Conservation (phyloP, 2,888 invertebrate genomes). For the Alloplasta piceator region DNA sequence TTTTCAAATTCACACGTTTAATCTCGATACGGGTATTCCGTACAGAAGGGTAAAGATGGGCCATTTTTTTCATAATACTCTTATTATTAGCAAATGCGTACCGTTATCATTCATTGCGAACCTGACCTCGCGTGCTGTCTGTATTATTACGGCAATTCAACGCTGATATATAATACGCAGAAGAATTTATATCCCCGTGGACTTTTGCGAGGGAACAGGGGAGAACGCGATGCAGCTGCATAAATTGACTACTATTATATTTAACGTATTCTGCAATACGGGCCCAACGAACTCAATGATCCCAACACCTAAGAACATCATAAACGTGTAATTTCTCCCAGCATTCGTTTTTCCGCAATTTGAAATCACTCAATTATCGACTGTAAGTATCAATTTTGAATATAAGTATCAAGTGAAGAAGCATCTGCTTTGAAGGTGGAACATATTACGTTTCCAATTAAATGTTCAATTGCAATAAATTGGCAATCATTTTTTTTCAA, state of each 20-base stretch:
- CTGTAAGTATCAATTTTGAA: too few species aligned
- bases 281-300: constrained; percentile 70
- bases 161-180: constrained; percentile 55
- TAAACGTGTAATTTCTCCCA: constrained; percentile 32
- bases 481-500: too few species aligned
- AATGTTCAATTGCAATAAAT: too few species aligned
- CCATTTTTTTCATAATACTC: constrained; percentile 11
- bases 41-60: constrained; percentile 1
- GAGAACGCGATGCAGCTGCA: constrained; percentile 75
- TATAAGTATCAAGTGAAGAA: too few species aligned
- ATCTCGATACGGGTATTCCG: constrained; percentile 31
- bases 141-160: constrained; percentile 57
- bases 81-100: constrained; percentile 50
- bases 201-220: constrained; percentile 17
- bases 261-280: constrained; percentile 78
- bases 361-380: too few species aligned
- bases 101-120: constrained; percentile 61
- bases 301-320: constrained; percentile 47
- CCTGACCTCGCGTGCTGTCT: constrained; percentile 57
- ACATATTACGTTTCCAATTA: too few species aligned
- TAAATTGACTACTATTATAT: constrained; percentile 70
- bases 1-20: constrained; percentile 55
- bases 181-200: constrained; percentile 54
- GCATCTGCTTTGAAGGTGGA: too few species aligned
- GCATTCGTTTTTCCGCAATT: constrained; percentile 19